phyloP scores from a whole-genome alignment of 1,140 invertebrate species.

The Brachionus koreanus region DNA sequence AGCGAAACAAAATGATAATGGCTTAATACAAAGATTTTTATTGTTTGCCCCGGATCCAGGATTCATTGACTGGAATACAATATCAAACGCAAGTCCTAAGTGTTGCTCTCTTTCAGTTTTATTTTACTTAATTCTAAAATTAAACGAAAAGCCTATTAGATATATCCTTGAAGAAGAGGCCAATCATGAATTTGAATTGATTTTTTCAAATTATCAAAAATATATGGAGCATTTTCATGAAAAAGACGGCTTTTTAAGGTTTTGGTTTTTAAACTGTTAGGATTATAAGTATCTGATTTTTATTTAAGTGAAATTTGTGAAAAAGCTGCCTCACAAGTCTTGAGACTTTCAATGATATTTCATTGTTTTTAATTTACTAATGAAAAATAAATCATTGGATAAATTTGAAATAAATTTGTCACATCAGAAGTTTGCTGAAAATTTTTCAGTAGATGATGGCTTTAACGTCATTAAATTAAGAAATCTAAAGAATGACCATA shows the following conservation, averaged over 20 bases:
- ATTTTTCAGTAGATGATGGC: neutral
- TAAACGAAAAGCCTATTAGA: neutral
- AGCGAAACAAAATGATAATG: neutral
- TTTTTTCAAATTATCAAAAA: neutral
- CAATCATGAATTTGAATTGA: neutral
- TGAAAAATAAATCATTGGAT: neutral
- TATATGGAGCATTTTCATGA: neutral
- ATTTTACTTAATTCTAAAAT: neutral
- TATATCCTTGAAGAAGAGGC: neutral
- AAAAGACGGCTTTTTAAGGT: conserved; percentile 3
- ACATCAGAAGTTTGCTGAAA: neutral
- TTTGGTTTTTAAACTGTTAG: neutral
- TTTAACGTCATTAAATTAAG: neutral
- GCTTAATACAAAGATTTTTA: neutral
- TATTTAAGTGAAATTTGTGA: neutral
- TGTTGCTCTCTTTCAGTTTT: neutral
- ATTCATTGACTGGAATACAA: neutral
- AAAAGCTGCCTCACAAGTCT: neutral
- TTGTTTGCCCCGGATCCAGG: neutral
- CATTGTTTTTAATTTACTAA: conserved; percentile 16
- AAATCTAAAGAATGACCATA: neutral
- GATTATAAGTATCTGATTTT: neutral
- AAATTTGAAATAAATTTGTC: neutral
- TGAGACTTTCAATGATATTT: conserved; percentile 10
- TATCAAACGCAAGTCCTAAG: neutral